Base-by-base conservation (phyloP, 2,888 invertebrate species). In the Chaetogeoica ovagalla region DNA sequence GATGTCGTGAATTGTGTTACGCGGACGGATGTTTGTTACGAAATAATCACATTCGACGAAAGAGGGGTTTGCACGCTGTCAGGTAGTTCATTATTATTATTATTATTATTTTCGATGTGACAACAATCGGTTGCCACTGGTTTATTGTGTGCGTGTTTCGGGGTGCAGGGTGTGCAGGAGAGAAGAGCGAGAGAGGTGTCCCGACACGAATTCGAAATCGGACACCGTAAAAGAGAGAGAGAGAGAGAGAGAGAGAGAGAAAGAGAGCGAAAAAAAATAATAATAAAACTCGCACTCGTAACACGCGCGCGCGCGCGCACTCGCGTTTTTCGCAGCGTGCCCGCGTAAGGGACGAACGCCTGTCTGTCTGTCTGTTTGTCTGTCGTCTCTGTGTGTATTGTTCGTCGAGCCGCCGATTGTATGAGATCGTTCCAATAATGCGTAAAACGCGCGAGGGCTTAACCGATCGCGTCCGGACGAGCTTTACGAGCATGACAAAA, bases 41-140 rank as follows among this genome's bases (percentile, higher is more conserved):
- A 74, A 74, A 73, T 63, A 63, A 73, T 73, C 63, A 63, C 52
- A 21, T 63, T 52, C 30, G 13, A 37, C 37, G 52, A 4, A 30
- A 4, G 30, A 30, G 66, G 75, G 75, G 43, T 43, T 55, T 43
- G 9, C 15, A 2, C 73, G 63, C 74, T 65, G 74, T 74, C 74
- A 76, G 76, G 76, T 76, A 76, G 76, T 68, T 75, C 59, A 66
- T 76, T 68, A 76, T 76, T 75, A 43, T 71, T 72, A 68, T 76
- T 65, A 65, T 43, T 43, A 43, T 43, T 43, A 43, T 43, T 74
- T 75, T 75, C 57, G 66, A 75, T 43, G 75, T 66, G 75, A 75
- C 75, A 75, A 75, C 66, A 75, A 75, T 75, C 75, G 21, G 75
- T 75, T 43, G 74, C 74, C 74, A 66, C 65, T 75, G 65, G 57